Evolutionary conservation across 2,888 invertebrate genomes (phyloP), one percentile per base, ranked within the genome.

Genomic region (Oasisia sp.): DNA sequence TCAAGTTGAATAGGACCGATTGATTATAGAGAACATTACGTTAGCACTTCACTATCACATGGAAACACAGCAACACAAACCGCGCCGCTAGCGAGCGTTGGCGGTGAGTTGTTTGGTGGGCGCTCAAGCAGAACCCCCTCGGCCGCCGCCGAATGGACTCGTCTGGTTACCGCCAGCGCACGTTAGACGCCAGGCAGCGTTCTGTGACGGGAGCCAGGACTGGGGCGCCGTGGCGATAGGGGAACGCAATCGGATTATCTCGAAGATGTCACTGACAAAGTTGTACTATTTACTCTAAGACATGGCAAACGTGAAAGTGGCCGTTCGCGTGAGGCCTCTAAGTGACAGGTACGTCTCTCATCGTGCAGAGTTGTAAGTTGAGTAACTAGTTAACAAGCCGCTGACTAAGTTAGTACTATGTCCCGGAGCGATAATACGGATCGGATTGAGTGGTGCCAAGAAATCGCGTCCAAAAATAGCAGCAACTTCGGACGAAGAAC

Each of bases 261-360:
- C 74, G n/a, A 74, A 74, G 27, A 74, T 74, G 74, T 74, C 74
- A 74, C 27, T 74, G 74, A 27, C 74, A 74, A 74, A 74, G 74
- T 27, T 74, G 74, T 3, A 74, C 74, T 7, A 74, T 74, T 19
- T 27, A 74, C 27, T 74, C 74, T 74, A 74, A 74, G 7, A 74
- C 14, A 74, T 74, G 74, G 74, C 74, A 27, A 74, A 74, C 27
- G 74, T 74, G 27, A 74, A 74, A 74, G 74, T 74, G 7, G 74
- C 74, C 74, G 74, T 74, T 74, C 74, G 74, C 74, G 74, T 74
- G 74, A 74, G 74, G 74, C 74, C 74, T 74, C 74, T 74, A 27
- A 27, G 27, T 74, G 74, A 74, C 19, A 74, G 74, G 74, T 74
- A 74, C 27, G 74, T 74, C 19, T 27, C 50, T 50, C 74, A 27